A percentile compares a stretch with the other conserved stretches of the same genome.
phyloP scores from a whole-genome alignment of 2,113 vertebrate genomes.

The Oxyruncus cristatus region DNA sequence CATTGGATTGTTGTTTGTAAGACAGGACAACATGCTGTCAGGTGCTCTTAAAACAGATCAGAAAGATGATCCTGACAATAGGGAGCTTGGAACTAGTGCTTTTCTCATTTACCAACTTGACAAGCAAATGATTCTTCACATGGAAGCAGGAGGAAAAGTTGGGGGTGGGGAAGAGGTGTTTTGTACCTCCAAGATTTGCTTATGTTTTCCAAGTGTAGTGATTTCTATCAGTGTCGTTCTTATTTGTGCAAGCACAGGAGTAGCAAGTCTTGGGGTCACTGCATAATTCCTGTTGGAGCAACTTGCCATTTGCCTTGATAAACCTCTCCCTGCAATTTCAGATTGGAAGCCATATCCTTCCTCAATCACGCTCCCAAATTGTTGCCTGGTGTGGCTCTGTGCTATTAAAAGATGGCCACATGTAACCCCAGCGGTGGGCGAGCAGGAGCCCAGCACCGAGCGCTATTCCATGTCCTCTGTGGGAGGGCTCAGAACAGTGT shows the following conservation, averaged over 20 bases:
- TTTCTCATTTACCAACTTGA: not conserved
- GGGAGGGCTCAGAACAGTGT: not conserved
- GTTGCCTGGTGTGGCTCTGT: not conserved
- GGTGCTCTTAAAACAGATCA: not conserved
- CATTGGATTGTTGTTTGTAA: not conserved
- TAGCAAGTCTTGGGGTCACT: not conserved
- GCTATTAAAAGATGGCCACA: conserved; percentile 1
- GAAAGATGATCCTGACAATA: not conserved
- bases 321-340: not conserved
- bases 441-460: not conserved
- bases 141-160: not conserved
- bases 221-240: rapidly evolving
- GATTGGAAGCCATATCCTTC: not conserved
- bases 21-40: not conserved
- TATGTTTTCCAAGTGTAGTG: not conserved
- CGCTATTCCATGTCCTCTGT: not conserved
- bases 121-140: not conserved
- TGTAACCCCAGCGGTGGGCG: not conserved
- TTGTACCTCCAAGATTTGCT: not conserved
- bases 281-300: not conserved
- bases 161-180: not conserved
- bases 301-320: not conserved
- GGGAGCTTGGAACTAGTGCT: not conserved
- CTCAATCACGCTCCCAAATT: not conserved
- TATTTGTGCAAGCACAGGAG: not conserved